These are phyloP conservation scores for Dasyornis broadbenti DNA, from an alignment of 2,113 vertebrate genomes.

Conservation along the genomic window DNA sequence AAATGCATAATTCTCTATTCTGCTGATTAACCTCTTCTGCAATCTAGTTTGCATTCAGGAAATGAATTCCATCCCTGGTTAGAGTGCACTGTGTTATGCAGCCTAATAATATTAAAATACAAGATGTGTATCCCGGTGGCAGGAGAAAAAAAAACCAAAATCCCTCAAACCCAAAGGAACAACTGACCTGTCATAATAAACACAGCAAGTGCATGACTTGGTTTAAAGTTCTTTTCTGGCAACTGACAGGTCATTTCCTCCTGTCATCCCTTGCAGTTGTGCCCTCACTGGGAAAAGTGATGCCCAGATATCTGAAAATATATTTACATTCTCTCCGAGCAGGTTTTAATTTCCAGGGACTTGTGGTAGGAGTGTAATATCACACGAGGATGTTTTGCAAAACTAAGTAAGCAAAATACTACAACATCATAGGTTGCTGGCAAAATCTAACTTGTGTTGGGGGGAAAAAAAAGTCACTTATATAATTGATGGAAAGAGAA, in stretches of 20 bases:
- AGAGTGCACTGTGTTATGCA: background rate
- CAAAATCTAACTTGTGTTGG: background rate
- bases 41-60: background rate
- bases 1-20: background rate
- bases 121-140: background rate
- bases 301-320: background rate
- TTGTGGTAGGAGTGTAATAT: background rate
- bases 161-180: background rate
- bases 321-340: background rate
- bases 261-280: background rate
- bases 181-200: background rate
- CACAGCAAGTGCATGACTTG: background rate
- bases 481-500: background rate
- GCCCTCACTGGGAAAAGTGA: background rate
- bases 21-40: background rate
- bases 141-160: background rate
- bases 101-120: background rate
- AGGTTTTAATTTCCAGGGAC: background rate
- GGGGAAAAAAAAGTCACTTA: background rate
- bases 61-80: background rate
- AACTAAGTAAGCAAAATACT: background rate
- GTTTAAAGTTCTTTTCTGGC: background rate
- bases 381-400: background rate
- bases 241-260: background rate
- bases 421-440: background rate